Evolutionary conservation across 92 coral and sea anemone genomes (phyloP).

Genomic region (Palythoa grandis): DNA sequence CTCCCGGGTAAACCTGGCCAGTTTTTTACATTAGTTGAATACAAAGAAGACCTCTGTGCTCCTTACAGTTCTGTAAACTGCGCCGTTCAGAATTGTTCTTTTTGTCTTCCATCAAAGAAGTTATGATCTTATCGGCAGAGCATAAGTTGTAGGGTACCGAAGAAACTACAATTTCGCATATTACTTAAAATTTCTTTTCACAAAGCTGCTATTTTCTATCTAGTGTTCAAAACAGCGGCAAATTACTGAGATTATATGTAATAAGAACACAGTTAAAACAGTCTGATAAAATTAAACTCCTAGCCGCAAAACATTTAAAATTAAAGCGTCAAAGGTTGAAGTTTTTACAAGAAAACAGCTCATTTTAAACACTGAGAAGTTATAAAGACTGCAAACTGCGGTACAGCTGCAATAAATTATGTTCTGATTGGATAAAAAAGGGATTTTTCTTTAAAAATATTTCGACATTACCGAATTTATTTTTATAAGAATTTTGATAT

Average conservation of each 20-base stretch:
- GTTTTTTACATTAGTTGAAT: slow-evolving; percentile 23
- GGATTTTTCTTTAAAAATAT: neutral
- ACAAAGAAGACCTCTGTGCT: slow-evolving; percentile 11
- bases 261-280: neutral
- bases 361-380: neutral
- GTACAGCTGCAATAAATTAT: neutral
- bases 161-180: neutral
- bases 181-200: neutral
- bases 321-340: neutral
- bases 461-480: neutral
- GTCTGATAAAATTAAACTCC: neutral
- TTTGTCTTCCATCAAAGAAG: too few relatives aligned
- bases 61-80: slow-evolving; percentile 32
- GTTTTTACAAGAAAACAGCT: neutral
- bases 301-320: neutral
- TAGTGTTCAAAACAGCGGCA: neutral
- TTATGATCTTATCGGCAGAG: neutral
- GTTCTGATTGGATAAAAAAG: neutral
- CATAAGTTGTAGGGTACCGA: neutral
- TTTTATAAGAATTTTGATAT: neutral
- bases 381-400: neutral
- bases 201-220: neutral
- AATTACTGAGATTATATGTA: neutral
- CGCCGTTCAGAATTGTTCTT: neutral
- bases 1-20: slow-evolving; percentile 34